Evolutionary conservation across 2,113 vertebrate genomes (phyloP).

Genomic region (Neolamprologus kungweensis): DNA sequence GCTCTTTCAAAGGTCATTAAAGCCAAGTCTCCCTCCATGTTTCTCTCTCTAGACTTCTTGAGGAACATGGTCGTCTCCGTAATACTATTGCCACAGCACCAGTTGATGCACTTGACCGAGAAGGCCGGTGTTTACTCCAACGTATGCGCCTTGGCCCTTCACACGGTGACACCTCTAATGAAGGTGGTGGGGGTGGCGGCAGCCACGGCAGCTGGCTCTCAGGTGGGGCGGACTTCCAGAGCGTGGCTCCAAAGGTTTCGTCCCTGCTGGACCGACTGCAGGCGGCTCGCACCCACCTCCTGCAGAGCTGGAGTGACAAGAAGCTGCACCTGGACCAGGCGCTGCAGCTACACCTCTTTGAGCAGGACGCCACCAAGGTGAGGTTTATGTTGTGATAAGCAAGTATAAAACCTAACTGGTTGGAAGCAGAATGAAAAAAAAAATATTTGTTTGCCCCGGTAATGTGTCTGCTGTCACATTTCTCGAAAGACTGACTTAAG

Average conservation of each 20-base stretch:
- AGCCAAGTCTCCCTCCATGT: background rate
- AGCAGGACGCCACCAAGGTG: constrained; percentile 97
- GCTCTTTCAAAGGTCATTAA: background rate
- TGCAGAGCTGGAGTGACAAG: constrained; percentile 58
- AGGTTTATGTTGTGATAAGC: background rate
- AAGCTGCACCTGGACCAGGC: constrained; percentile 90
- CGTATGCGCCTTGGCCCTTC: constrained; percentile 83
- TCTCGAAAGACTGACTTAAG: background rate
- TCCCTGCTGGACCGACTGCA: constrained; percentile 92
- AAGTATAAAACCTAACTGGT: background rate
- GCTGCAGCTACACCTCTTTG: constrained; percentile 93
- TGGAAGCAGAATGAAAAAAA: background rate
- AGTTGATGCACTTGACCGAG: constrained; percentile 89
- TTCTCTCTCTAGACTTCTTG: constrained; percentile 74
- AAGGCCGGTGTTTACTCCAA: constrained; percentile 89
- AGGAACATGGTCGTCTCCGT: constrained; percentile 89
- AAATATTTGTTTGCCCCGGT: background rate
- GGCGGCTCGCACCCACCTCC: constrained; percentile 73
- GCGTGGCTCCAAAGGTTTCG: constrained; percentile 90
- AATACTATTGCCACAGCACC: constrained; percentile 94
- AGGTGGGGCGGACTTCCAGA: constrained; percentile 94
- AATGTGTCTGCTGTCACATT: background rate
- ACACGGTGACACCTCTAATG: constrained; percentile 30
- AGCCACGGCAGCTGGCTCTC: constrained; percentile 90
- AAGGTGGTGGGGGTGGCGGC: constrained; percentile 40